Evolutionary conservation across 2,113 vertebrate species (phyloP).

Genomic region (Crotalus horridus): DNA sequence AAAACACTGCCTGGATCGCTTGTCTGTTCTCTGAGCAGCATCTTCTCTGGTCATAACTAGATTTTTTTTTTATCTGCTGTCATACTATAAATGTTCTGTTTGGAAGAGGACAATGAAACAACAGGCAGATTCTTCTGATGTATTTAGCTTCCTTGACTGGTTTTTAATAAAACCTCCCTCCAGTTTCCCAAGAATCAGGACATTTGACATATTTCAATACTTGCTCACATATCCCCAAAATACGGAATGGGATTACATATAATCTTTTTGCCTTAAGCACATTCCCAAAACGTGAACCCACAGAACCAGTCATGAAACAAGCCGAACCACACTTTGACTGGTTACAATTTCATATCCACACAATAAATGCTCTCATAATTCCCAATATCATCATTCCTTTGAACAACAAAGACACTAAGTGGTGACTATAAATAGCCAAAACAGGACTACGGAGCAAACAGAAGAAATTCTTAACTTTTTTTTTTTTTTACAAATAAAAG

Average conservation of each 20-base stretch:
- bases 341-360: not conserved
- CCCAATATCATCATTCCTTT: not conserved
- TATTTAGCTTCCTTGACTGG: not conserved
- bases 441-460: not conserved
- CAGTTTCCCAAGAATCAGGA: not conserved
- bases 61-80: not conserved
- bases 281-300: not conserved
- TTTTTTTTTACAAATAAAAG: not conserved
- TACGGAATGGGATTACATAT: not conserved
- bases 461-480: not conserved
- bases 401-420: not conserved
- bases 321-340: not conserved
- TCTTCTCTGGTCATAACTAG: not conserved
- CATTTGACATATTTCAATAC: not conserved
- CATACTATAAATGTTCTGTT: not conserved
- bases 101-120: not conserved
- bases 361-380: not conserved
- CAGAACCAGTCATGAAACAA: not conserved
- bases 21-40: not conserved
- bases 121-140: not conserved
- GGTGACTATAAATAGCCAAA: not conserved
- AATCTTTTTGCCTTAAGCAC: not conserved
- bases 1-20: not conserved
- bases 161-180: not conserved
- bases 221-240: not conserved